Base-by-base conservation (phyloP, 92 coral and sea anemone species). In the Parazoanthus atlanticus region DNA sequence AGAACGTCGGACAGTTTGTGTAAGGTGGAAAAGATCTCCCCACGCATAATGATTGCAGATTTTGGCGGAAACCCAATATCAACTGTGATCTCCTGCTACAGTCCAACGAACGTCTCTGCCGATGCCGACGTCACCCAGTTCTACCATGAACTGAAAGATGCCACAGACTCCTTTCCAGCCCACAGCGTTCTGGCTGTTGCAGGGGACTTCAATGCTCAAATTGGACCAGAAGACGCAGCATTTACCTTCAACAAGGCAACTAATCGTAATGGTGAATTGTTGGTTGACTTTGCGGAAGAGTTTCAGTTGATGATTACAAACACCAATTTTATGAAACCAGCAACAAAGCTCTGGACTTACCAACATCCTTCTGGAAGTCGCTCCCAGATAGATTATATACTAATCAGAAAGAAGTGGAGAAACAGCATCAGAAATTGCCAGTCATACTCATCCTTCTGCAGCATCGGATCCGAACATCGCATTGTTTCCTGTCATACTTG, bases 51-150 rank as follows among this genome's bases (percentile, higher is more conserved):
- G 71, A 69, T 56, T 7, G 92, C 79, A 28, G 76, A 74, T 34
- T 85, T 90, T 61, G 30, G 56, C 34, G 89, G 92, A 17, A 90
- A 90, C 34, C 92, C 92, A 25, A n/a, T 47, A 78, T 36, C 89
- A 29, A 90, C 89, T 43, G 79, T 90, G 26, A 76, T 90, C 34
- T 41, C 85, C 49, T 85, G 89, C 67, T 90, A 78, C 85, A 85
- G 92, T 34, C 92, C 92, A 66, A 85, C 89, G 23, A 90, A 90
- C 61, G 86, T 75, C 58, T 21, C 67, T 30, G 78, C 36, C 26
- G 87, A 90, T n/a, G 69, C 46, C 0, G 89, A 90, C 19, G 87
- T 84, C 30, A 52, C 16, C 52, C 84, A 77, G 17, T 90, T 90
- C 85, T 85, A 90, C 79, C 36, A 90, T 6, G 89, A 76, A 23